Evolutionary conservation across 2,113 vertebrate genomes (phyloP), one percentile per base, ranked within the genome.

Genomic region (Gracilinanus agilis): DNA sequence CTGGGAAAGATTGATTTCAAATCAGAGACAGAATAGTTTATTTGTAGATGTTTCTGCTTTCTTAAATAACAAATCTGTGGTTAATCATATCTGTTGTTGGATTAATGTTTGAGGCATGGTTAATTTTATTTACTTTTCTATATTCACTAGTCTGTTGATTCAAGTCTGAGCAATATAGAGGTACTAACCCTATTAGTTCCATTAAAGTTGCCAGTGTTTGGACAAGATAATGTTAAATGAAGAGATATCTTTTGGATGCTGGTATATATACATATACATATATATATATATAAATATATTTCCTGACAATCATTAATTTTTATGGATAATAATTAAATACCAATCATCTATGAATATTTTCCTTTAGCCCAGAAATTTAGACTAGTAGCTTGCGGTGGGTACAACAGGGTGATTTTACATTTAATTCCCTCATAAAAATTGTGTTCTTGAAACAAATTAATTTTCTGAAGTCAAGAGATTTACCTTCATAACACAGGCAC

Each of bases 231-330:
- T 19, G 13, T n/a, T 75, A 75, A 75, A 19, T 61, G 67, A 92
- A 53, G 1, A 0, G 21, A 3, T 6, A 44, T 21, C 21, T 12
- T 3, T 0, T 0, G 53, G 3, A 56, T 44, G 89, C 34, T 55
- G 24, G 49, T n/a, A n/a, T n/a, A n/a, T n/a, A n/a, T n/a, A n/a
- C n/a, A n/a, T n/a, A 49, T 49, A 49, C 5, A 49, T 49, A 2
- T 49, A 49, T 49, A 49, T 90, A 9, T 58, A 11, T 19, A 56
- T 49, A 75, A n/a, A n/a, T 34, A n/a, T 56, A 25, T 75, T n/a
- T 75, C 53, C 4, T 61, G 44, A 40, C 25, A 40, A 75, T 89
- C 44, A 3, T 3, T 55, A 3, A n/a, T 92, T 54, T 58, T 29
- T 40, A 49, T n/a, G 21, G 49, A 25, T 53, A n/a, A 0, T 34